These are phyloP conservation scores for Odontamblyopus lacepedii DNA, from an alignment of 2,797 vertebrate genomes.

Conservation along the genomic window DNA sequence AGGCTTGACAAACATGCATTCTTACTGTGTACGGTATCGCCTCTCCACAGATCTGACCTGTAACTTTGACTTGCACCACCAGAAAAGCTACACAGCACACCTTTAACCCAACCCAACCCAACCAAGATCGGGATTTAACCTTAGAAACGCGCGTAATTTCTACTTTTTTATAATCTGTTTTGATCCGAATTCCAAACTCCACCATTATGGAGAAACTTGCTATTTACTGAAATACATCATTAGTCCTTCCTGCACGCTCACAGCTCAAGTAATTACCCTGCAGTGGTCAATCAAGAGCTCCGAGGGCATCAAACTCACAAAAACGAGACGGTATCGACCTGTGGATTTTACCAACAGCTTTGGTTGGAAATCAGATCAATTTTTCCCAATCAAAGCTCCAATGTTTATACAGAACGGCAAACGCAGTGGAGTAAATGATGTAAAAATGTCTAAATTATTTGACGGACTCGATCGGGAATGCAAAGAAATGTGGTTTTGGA, in stretches of 20 bases:
- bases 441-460: neutral
- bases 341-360: neutral
- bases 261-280: slow-evolving; percentile 20
- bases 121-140: too few relatives aligned
- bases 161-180: neutral
- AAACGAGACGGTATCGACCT: neutral
- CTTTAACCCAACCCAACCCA: too few relatives aligned
- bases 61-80: too few relatives aligned
- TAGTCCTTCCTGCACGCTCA: slow-evolving; percentile 15
- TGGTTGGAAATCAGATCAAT: neutral
- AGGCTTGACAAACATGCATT: too few relatives aligned
- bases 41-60: too few relatives aligned
- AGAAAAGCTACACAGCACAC: too few relatives aligned
- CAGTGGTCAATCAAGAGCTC: slow-evolving; percentile 2
- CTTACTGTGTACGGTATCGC: too few relatives aligned
- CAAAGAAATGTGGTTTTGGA: slow-evolving; percentile 1
- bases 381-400: neutral
- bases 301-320: neutral
- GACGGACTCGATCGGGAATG: neutral
- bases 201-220: slow-evolving; percentile 32
- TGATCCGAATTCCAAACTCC: slow-evolving; percentile 19
- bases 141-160: too few relatives aligned
- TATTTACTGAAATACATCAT: slow-evolving; percentile 22
- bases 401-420: too few relatives aligned
- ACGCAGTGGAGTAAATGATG: neutral